These are phyloP conservation scores for Aphodius sticticus DNA, from an alignment of 2,888 invertebrate species.

Conservation along the genomic window DNA sequence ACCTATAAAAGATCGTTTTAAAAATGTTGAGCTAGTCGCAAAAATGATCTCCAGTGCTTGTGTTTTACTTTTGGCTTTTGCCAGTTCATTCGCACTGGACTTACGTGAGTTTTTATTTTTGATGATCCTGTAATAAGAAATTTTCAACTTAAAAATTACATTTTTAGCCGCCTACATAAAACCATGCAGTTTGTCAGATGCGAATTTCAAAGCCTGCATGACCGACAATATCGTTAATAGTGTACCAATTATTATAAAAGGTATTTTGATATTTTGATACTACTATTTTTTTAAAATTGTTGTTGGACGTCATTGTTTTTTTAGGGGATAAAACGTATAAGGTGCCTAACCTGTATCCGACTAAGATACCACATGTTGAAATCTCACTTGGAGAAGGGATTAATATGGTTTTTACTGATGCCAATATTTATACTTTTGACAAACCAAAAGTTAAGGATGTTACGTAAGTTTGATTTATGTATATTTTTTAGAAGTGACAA, in stretches of 20 bases:
- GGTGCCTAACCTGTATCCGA: slow-evolving; percentile 29
- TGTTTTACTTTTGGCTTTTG: neutral
- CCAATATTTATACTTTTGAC: slow-evolving; percentile 28
- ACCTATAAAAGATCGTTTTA: neutral
- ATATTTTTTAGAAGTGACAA: too few relatives aligned
- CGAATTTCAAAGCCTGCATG: slow-evolving; percentile 23
- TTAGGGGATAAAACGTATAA: slow-evolving; percentile 24
- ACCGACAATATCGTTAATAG: neutral
- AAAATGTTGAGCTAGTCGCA: neutral
- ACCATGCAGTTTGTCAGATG: slow-evolving; percentile 28
- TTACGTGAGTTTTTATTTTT: slow-evolving; percentile 21
- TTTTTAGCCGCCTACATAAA: slow-evolving; percentile 27
- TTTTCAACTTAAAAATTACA: neutral
- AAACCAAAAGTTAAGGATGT: slow-evolving; percentile 15
- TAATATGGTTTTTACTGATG: slow-evolving; percentile 21
- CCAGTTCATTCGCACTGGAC: neutral
- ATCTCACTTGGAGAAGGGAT: slow-evolving; percentile 27
- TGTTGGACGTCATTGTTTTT: neutral
- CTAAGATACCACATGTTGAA: slow-evolving; percentile 25
- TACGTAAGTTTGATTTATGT: neutral
- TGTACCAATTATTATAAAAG: slow-evolving; percentile 21
- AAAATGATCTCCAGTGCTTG: neutral
- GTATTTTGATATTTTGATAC: neutral
- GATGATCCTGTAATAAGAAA: neutral
- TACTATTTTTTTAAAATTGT: neutral